These are phyloP conservation scores for Zeuzera pyrina DNA, from an alignment of 2,888 invertebrate species.

Conservation along the genomic window DNA sequence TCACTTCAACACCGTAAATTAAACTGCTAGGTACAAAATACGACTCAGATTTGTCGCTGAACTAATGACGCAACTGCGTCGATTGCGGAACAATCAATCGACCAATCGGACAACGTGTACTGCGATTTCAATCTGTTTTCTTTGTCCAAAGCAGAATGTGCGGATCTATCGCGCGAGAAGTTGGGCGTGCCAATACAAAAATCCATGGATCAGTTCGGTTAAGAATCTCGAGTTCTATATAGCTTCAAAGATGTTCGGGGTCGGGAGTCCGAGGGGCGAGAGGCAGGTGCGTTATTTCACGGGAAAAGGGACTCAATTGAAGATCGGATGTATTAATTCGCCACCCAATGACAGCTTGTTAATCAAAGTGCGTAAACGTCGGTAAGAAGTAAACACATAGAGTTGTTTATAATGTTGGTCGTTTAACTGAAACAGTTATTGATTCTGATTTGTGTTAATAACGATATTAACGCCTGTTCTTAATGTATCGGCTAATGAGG, in stretches of 20 bases:
- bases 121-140: constrained; percentile 57
- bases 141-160: constrained; percentile 47
- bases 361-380: too few relatives aligned
- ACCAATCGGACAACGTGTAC: constrained; percentile 26
- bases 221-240: constrained; percentile 29
- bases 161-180: constrained; percentile 32
- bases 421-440: background rate
- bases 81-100: constrained; percentile 18
- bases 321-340: constrained; percentile 40
- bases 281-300: constrained; percentile 43
- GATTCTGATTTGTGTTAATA: background rate
- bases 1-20: constrained; percentile 62
- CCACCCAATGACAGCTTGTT: constrained; percentile 22
- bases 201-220: constrained; percentile 33
- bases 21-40: constrained; percentile 44
- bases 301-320: constrained; percentile 40
- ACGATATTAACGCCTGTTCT: background rate
- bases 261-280: constrained; percentile 20
- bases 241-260: constrained; percentile 34
- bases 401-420: background rate
- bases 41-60: constrained; percentile 27
- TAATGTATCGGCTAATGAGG: background rate
- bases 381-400: background rate
- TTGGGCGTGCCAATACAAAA: constrained; percentile 26
- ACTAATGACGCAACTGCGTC: constrained; percentile 27